Evolutionary conservation across 2,113 vertebrate species (phyloP), one percentile per base, ranked within the genome.

Genomic region (Neolamprologus modestus): DNA sequence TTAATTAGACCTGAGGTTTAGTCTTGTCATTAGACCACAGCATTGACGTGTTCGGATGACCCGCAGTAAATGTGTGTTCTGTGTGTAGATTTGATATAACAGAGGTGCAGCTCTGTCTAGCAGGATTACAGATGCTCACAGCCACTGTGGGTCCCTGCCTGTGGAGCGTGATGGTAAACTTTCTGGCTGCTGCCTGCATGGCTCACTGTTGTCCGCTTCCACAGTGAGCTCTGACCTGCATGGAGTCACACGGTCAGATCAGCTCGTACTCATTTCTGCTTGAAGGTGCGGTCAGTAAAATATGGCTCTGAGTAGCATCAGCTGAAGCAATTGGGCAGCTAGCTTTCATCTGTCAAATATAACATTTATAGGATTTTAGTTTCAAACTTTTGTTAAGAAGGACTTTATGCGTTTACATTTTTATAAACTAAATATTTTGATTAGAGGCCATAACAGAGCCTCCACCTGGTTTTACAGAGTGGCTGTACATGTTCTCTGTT

Each of bases 71-170:
- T 14, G 61, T 90, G 78, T 92, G 7, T 88, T 92, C 83, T 91
- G 82, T 94, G 91, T 94, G 87, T 92, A 91, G 91, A 94, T 89
- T 87, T 92, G 91, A 94, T 73, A 86, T 85, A 85, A 91, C 92
- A 92, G 92, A 92, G 79, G 37, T 90, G 87, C 91, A 92, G 93
- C 37, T 94, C 84, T 92, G 93, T 92, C 88, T 89, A 57, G 63
- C 91, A 90, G 92, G 91, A 84, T 86, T 91, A 57, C 91, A 91
- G 88, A 84, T 79, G 88, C 61, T 92, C 87, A 92, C 91, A 85
- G 87, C 91, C 26, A 8, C 88, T 86, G 91, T 86, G 54, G 93
- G 93, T 80, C 90, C 88, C n/a, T 42, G 81, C 61, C 90, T 91
- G 83, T 92, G 93, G 89, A 91, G 37, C 85, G 11, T 82, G 40